Base-by-base conservation (phyloP, 2,113 vertebrate species). In the Ciconia stormi region DNA sequence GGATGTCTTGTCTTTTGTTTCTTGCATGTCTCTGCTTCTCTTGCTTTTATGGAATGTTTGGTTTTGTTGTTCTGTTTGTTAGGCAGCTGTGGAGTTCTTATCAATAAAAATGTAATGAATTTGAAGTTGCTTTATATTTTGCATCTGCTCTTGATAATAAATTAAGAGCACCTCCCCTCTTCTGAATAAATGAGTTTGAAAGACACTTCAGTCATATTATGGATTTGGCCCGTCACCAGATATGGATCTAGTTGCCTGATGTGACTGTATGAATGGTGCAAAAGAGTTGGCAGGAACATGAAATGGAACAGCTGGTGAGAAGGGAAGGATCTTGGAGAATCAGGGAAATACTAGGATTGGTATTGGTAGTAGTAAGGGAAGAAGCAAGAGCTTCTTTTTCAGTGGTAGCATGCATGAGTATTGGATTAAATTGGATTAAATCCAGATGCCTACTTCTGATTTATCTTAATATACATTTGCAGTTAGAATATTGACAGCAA, bases 261-360 rank as follows among this genome's bases (percentile, higher is more conserved):
- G 52, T 81, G 47, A 61, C 65, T 76, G 13, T 29, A 59, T 79
- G 34, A 82, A 79, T 85, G 52, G 77, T 87, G 69, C 56, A 78
- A 61, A 87, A 87, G 55, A 52, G 26, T 89, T 96, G 95, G 94
- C 93, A 96, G 82, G 84, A 96, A 61, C 16, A 25, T 76, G 73
- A 89, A 84, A 69, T 47, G 21, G 34, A 95, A 14, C 89, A 95
- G 81, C 94, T 94, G 93, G 49, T 86, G 53, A 88, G 70, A 89
- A 87, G 30, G 36, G 59, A 90, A 86, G 53, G 89, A 86, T 83
- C 82, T 83, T 80, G 49, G 13, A 29, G 29, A 91, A 76, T 17
- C 3, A 10, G 40, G 62, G 34, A 59, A 94, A 74, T 63, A 76
- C 47, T 59, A 29, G 61, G 47, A 59, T 55, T 95, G 47, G 19